Percentiles rank a stretch among this genome's conserved stretches.
These are phyloP conservation scores for Elmis aenea DNA, from an alignment of 2,888 invertebrate genomes.

Conservation along the genomic window DNA sequence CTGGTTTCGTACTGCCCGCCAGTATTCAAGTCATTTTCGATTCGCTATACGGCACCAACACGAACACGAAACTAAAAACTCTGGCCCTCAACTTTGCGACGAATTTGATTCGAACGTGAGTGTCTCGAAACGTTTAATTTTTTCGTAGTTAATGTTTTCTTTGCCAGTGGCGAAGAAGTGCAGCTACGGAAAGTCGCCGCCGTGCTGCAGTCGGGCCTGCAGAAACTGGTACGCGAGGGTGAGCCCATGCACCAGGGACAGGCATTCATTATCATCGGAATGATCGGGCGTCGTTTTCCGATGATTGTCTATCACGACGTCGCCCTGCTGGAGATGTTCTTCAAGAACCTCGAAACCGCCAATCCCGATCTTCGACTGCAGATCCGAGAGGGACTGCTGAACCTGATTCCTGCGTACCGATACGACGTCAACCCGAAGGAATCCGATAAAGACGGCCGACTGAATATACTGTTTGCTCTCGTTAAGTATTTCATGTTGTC, in stretches of 20 bases:
- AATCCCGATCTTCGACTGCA: conserved; percentile 41
- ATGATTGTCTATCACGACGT: conserved; percentile 65
- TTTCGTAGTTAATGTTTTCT: neutral
- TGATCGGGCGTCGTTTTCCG: conserved; percentile 57
- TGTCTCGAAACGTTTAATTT: conserved; percentile 22
- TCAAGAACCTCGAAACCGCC: conserved; percentile 49
- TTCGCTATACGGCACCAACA: conserved; percentile 76
- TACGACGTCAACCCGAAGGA: conserved; percentile 38
- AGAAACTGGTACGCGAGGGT: conserved; percentile 65
- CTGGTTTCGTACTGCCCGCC: conserved; percentile 69
- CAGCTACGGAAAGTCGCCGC: conserved; percentile 62
- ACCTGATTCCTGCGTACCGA: conserved; percentile 39
- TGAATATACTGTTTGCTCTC: conserved; percentile 50
- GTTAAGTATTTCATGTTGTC: conserved; percentile 70
- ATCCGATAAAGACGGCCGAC: conserved; percentile 38
- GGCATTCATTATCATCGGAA: conserved; percentile 71
- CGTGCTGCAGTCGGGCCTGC: conserved; percentile 68
- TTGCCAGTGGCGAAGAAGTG: conserved; percentile 55
- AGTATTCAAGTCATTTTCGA: conserved; percentile 87
- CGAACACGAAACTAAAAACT: conserved; percentile 76
- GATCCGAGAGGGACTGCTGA: conserved; percentile 42
- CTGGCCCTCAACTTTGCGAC: conserved; percentile 77
- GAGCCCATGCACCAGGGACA: conserved; percentile 60
- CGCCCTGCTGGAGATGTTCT: conserved; percentile 51
- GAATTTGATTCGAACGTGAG: conserved; percentile 76